Evolutionary conservation across 2,888 invertebrate species (phyloP).

Genomic region (Dasysyrphus albostriatus): DNA sequence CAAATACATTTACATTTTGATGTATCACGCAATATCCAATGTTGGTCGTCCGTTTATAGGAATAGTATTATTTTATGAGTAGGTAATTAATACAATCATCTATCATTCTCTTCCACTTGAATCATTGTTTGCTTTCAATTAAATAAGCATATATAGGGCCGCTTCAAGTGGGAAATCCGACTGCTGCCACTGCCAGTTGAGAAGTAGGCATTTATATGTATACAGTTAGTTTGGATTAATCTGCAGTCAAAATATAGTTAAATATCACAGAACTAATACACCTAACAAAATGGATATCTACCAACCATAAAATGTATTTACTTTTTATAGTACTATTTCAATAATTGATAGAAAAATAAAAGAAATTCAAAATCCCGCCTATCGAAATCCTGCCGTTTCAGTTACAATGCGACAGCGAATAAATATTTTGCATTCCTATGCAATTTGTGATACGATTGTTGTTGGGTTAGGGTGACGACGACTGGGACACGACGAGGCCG

Average conservation of each 20-base stretch:
- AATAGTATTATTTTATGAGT: background rate
- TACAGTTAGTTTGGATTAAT: background rate
- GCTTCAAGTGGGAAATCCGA: background rate
- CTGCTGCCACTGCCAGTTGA: background rate
- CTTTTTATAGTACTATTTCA: too few species aligned
- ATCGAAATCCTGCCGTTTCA: too few species aligned
- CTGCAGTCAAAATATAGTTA: background rate
- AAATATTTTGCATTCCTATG: too few species aligned
- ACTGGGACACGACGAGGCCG: too few species aligned
- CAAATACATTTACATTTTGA: background rate
- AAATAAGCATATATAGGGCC: background rate
- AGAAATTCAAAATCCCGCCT: too few species aligned
- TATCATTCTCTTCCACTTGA: background rate
- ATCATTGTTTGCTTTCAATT: constrained; percentile 5
- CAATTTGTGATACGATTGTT: too few species aligned
- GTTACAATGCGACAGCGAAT: too few species aligned
- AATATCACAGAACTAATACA: background rate
- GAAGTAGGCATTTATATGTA: background rate
- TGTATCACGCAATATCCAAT: background rate
- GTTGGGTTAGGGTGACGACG: too few species aligned
- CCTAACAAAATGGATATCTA: background rate
- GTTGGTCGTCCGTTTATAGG: background rate
- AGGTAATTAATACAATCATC: background rate
- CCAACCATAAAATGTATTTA: background rate
- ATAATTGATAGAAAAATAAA: too few species aligned